Conservation (phyloP, 2,797 vertebrate species). For the Poecilia picta region DNA sequence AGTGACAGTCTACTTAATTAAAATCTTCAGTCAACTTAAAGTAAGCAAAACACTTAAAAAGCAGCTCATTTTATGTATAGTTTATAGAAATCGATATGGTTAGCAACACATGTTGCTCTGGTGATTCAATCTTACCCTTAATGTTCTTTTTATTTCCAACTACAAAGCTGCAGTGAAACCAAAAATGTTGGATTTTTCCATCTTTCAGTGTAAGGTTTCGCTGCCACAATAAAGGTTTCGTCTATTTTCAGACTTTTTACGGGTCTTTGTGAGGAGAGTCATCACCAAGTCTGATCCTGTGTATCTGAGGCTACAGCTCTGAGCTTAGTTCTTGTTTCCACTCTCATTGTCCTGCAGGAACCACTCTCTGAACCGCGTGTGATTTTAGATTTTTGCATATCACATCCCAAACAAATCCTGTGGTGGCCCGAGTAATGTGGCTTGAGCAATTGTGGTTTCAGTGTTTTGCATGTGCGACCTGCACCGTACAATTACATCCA, state of each 20-base stretch:
- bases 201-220: not conserved
- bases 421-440: conserved; percentile 21
- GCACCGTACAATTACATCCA: conserved; percentile 27
- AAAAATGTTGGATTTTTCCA: not conserved
- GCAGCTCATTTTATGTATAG: not conserved
- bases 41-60: not conserved
- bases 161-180: no score
- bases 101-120: not conserved
- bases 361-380: conserved; percentile 14
- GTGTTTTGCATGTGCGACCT: conserved; percentile 53
- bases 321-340: not conserved
- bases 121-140: not conserved
- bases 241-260: not conserved
- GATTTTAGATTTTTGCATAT: conserved; percentile 56
- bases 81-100: not conserved
- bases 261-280: not conserved
- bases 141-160: no score
- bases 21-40: not conserved
- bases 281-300: not conserved
- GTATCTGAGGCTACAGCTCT: not conserved
- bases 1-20: not conserved
- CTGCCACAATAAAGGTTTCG: not conserved
- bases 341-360: not conserved
- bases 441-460: conserved; percentile 19
- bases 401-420: conserved; percentile 52